Evolutionary conservation across 2,797 vertebrate species (phyloP).

Genomic region (Basileuterus tristriatus): DNA sequence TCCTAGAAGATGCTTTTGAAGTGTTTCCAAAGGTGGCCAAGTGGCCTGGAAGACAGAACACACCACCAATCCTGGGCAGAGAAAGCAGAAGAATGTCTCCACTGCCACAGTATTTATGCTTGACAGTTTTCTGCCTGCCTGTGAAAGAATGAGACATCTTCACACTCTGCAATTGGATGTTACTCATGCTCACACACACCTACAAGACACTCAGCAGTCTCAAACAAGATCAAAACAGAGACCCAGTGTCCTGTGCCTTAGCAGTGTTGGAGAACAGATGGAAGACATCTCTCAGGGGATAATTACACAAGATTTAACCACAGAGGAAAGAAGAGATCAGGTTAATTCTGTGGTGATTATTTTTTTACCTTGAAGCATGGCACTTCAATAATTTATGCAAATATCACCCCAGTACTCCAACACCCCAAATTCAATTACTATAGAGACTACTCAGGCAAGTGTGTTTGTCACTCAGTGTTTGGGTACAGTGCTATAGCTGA

Average conservation of each 20-base stretch:
- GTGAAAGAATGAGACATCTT: neutral
- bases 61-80: neutral
- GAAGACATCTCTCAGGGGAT: neutral
- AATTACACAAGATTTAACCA: constrained; percentile 13
- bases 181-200: neutral
- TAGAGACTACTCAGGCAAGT: neutral
- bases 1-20: neutral
- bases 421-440: neutral
- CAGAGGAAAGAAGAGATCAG: neutral
- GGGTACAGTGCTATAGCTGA: neutral
- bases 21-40: neutral
- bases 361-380: neutral
- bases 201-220: neutral
- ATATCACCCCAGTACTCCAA: neutral
- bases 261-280: neutral
- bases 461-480: neutral
- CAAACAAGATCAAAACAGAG: neutral
- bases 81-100: neutral
- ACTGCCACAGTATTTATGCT: neutral
- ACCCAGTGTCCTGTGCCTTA: neutral
- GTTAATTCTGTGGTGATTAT: neutral
- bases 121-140: neutral
- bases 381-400: neutral
- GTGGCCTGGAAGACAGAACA: neutral
- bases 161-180: neutral